phyloP scores from a whole-genome alignment of 2,797 vertebrate species.

The Aselliscus stoliczkanus region DNA sequence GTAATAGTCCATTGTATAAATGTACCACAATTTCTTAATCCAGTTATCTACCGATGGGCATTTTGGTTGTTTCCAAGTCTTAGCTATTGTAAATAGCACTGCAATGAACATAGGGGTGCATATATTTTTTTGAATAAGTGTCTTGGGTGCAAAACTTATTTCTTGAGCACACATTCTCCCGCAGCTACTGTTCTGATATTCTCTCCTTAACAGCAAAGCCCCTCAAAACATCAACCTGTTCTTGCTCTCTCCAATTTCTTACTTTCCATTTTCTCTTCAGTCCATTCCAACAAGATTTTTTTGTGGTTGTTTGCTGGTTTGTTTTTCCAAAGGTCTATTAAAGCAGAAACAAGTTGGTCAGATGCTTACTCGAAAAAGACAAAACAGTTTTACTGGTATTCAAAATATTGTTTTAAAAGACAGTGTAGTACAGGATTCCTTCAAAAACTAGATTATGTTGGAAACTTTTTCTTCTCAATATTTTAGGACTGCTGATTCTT shows the following conservation, averaged over 20 bases:
- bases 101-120: no score
- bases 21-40: no score
- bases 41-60: no score
- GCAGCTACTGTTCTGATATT: neutral
- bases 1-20: no score
- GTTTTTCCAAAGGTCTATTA: constrained; percentile 80
- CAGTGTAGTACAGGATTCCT: constrained; percentile 78
- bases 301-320: neutral
- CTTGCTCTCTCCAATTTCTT: neutral
- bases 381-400: constrained; percentile 76
- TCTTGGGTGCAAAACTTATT: neutral
- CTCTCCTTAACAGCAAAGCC: neutral
- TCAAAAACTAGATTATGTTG: constrained; percentile 82
- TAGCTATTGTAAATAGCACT: no score
- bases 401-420: constrained; percentile 75
- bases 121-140: no score
- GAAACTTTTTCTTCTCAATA: constrained; percentile 79
- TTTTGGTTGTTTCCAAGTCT: no score
- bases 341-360: constrained; percentile 79
- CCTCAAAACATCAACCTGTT: neutral
- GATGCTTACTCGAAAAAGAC: constrained; percentile 56
- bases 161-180: neutral
- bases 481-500: constrained; percentile 82
- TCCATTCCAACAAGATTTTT: neutral
- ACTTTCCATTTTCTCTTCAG: neutral